Conservation (phyloP, 1,140 invertebrate genomes). For the Sinella curviseta region DNA sequence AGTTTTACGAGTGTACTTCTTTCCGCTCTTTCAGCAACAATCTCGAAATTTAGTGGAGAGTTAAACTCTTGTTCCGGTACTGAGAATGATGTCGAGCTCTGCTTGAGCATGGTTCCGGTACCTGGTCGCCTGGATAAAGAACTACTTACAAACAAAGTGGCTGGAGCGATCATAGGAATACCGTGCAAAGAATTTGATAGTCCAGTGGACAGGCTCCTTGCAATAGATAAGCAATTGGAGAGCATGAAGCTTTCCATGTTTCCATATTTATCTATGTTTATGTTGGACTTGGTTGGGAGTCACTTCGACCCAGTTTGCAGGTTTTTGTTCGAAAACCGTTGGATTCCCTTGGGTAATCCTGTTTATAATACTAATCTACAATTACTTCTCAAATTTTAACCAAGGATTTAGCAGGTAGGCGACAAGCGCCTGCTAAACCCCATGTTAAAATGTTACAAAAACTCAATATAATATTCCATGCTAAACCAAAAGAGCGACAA, state of each 20-base stretch:
- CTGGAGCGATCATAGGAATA: neutral
- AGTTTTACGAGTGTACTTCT: conserved; percentile 7
- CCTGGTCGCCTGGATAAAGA: neutral
- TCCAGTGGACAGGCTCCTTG: neutral
- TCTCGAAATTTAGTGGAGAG: neutral
- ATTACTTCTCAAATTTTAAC: too few relatives aligned
- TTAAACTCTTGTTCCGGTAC: neutral
- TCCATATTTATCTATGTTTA: too few relatives aligned
- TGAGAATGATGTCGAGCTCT: neutral
- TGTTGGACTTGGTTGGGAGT: too few relatives aligned
- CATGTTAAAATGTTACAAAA: too few relatives aligned
- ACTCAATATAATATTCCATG: too few relatives aligned
- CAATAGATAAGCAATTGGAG: neutral
- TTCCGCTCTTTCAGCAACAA: neutral
- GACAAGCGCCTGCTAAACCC: too few relatives aligned
- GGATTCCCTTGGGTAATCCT: too few relatives aligned
- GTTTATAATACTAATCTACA: too few relatives aligned
- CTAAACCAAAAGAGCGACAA: too few relatives aligned
- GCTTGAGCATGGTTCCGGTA: neutral
- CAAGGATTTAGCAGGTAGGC: too few relatives aligned
- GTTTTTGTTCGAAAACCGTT: too few relatives aligned
- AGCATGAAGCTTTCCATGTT: neutral
- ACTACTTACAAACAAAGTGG: neutral
- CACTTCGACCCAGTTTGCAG: too few relatives aligned
- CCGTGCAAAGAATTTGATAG: neutral